Base-by-base conservation (phyloP, 2,888 invertebrate genomes). In the Kuschelorhynchus macadamiae region DNA sequence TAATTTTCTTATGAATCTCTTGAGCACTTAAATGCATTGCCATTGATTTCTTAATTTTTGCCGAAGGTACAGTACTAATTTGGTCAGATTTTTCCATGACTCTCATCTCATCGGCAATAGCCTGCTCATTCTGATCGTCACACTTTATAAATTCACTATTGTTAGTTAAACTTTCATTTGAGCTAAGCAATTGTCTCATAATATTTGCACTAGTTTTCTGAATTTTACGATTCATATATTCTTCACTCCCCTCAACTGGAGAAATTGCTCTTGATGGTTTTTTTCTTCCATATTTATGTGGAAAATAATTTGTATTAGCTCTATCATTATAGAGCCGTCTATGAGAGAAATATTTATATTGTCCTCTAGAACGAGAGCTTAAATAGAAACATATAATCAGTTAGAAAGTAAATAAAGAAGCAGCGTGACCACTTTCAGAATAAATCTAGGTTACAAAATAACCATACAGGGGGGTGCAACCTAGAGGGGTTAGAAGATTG, bases 1-100 rank as follows among this genome's bases (percentile, higher is more conserved):
- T 78, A 61, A 83, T 81, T 78, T 81, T 80, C 21, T 78, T 71
- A 44, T 81, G 77, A 53, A 82, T 81, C 72, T 81, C 80, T 60
- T 78, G 71, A 8, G 79, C 75, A 70, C 77, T 73, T 46, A 74
- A 75, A 18, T 57, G 49, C 20, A 21, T 49, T 20, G 47, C 39
- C 62, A 63, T 72, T 60, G 55, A 67, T 21, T 39, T 72, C 42
- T 46, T 69, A 53, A 33, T 57, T 55, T 36, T 60, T 71, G 50
- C 16, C 14, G 33, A 3, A 21, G 50, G 57, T 12, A 20, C 30
- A 18, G 3, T 11, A 16, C 12, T 30, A 16, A 9, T 30, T 25
- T 3, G 4, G 7, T 7, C 7, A 25, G 25, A 25, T 1, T 55
- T 32, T 7, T 21, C 20, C 33, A 25, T 53, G 8, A 25, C 30